These are phyloP conservation scores for Ophraella communa DNA, from an alignment of 2,888 invertebrate species.

Conservation along the genomic window DNA sequence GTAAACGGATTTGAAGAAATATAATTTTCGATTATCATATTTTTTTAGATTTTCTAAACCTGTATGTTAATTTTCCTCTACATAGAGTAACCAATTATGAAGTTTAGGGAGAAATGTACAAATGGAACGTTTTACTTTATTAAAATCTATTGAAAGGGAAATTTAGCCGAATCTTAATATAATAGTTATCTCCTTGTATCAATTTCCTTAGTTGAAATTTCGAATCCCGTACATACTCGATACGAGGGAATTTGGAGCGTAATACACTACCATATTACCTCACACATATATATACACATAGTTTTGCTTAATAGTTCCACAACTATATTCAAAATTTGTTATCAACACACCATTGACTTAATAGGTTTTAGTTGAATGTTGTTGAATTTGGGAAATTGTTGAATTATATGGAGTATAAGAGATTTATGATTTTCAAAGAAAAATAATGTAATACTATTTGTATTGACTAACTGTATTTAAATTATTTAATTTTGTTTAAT, in stretches of 20 bases:
- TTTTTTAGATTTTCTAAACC: too few relatives aligned
- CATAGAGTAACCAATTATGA: neutral
- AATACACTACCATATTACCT: neutral
- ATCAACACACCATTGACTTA: slow-evolving; percentile 59
- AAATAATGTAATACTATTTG: too few relatives aligned
- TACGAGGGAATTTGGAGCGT: neutral
- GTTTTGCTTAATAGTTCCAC: slow-evolving; percentile 54
- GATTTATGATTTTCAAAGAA: neutral
- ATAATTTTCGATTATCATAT: too few relatives aligned
- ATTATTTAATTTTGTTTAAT: too few relatives aligned
- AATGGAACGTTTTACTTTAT: too few relatives aligned
- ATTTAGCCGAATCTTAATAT: neutral
- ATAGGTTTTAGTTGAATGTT: slow-evolving; percentile 42
- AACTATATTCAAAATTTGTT: slow-evolving; percentile 59
- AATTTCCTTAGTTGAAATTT: slow-evolving; percentile 43
- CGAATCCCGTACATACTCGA: slow-evolving; percentile 28
- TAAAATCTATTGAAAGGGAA: neutral
- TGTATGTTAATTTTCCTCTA: slow-evolving; percentile 32
- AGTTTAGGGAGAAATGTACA: neutral
- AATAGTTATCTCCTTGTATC: slow-evolving; percentile 36
- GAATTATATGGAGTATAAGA: slow-evolving; percentile 9
- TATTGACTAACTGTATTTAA: too few relatives aligned
- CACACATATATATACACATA: slow-evolving; percentile 42
- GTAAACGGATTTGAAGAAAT: too few relatives aligned
- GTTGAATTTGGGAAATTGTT: neutral